Base-by-base conservation (phyloP, 2,888 invertebrate genomes). In the Calameuta pallipes region DNA sequence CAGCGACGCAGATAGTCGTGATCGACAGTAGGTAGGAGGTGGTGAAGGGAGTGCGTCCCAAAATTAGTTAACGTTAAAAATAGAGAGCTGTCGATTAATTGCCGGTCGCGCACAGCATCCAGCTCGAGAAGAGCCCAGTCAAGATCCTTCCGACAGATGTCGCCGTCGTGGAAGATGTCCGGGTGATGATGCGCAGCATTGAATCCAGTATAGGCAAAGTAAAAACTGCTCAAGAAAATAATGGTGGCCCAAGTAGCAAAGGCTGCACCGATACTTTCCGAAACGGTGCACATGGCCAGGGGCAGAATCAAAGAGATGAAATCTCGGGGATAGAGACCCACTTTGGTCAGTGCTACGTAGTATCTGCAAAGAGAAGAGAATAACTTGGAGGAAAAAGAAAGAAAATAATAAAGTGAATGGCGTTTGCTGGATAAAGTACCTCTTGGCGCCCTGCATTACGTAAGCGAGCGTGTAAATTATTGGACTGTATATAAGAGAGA, bases 181-280 rank as follows among this genome's bases (percentile, higher is more conserved):
- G 96, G 96, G 89, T 96, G 96, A 87, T 96, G 96, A 92, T 97
- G 97, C 1, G 95, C 96, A 1, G 96, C 96, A 88, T 94, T 96
- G 1, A 95, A 86, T 2, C 95, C 96, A 78, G 96, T 94, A 1
- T 93, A 83, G 23, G 91, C 92, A 87, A 96, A 96, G 0, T 93
- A 84, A 73, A 94, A 93, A 83, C 96, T 95, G 1, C 92, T 92
- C 0, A 93, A 88, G 34, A 93, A 85, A 35, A 93, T 89, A 30
- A 95, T 93, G 82, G 93, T 89, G 0, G 94, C 82, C 95, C 95
- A 96, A 82, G 92, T 91, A 31, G 90, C 84, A 0, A 94, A 13
- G 0, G 92, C 92, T 9, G 85, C 78, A 0, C 90, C 75, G 23
- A 92, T 69, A 74, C 90, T 89, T 3, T 87, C 81, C 0, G 87